Evolutionary conservation across 2,888 invertebrate genomes (phyloP).

Genomic region (Cerceris rybyensis): DNA sequence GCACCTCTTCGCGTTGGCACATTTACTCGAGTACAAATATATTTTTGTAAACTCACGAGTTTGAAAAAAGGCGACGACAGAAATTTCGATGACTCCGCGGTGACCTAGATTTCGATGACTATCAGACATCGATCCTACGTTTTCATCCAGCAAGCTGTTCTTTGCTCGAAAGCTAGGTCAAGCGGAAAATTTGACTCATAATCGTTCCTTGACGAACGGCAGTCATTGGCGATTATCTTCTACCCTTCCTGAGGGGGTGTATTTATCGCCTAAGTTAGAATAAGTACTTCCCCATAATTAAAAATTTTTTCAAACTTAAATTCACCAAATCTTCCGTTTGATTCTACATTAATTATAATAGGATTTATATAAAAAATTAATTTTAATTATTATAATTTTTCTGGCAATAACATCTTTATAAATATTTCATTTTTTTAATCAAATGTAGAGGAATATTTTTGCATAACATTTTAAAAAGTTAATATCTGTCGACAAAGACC

Average conservation of each 20-base stretch:
- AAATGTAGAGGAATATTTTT: too few species aligned
- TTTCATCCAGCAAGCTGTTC: conserved; percentile 54
- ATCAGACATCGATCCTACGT: conserved; percentile 55
- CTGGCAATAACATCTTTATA: too few species aligned
- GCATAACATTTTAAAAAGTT: too few species aligned
- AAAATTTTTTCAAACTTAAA: not conserved
- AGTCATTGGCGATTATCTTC: conserved; percentile 27
- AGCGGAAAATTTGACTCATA: conserved; percentile 62
- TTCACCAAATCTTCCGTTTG: not conserved
- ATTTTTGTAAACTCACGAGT: not conserved
- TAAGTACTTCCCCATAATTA: not conserved
- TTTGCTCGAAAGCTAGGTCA: conserved; percentile 60
- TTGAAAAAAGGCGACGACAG: not conserved
- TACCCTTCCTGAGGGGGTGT: not conserved
- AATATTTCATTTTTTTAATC: too few species aligned
- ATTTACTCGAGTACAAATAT: not conserved
- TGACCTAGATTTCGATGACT: conserved; percentile 65
- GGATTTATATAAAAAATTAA: too few species aligned
- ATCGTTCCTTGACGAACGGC: conserved; percentile 36
- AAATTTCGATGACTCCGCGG: conserved; percentile 44
- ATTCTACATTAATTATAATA: not conserved
- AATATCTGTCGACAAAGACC: too few species aligned
- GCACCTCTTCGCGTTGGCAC: not conserved
- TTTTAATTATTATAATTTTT: too few species aligned
- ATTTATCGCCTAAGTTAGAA: not conserved